phyloP scores from a whole-genome alignment of 2,888 invertebrate species.

The Pemphredon lugubris region DNA sequence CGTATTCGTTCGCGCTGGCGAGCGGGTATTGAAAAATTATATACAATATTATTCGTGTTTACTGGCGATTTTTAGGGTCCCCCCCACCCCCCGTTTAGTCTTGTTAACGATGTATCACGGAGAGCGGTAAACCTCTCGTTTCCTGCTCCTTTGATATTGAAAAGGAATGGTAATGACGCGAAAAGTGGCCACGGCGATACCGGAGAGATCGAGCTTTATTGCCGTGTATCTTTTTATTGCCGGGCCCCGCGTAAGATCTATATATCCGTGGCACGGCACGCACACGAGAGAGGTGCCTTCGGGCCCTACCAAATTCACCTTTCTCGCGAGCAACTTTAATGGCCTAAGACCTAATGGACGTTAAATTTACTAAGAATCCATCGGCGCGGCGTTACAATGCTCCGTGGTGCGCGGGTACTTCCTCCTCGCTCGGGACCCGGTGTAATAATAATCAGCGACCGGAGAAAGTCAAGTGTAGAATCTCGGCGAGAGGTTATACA shows the following conservation, averaged over 20 bases:
- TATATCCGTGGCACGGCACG: conserved; percentile 24
- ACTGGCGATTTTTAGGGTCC: conserved; percentile 27
- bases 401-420: too few relatives aligned
- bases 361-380: conserved; percentile 20
- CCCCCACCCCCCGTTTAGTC: conserved; percentile 9
- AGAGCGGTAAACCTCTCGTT: conserved; percentile 29
- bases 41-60: conserved; percentile 33
- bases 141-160: conserved; percentile 37
- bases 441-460: conserved; percentile 12
- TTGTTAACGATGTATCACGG: conserved; percentile 35
- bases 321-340: conserved; percentile 26
- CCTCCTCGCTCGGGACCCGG: background rate
- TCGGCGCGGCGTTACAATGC: conserved; percentile 1
- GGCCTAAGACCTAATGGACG: conserved; percentile 23
- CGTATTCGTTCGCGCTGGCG: too few relatives aligned
- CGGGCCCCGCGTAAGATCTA: conserved; percentile 29
- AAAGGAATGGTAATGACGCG: conserved; percentile 38
- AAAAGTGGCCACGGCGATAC: conserved; percentile 31
- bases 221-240: conserved; percentile 45
- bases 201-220: conserved; percentile 39
- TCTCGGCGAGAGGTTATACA: conserved; percentile 20
- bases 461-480: conserved; percentile 21
- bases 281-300: conserved; percentile 12
- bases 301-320: conserved; percentile 19
- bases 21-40: conserved; percentile 28